These are phyloP conservation scores for Uropsilus gracilis DNA, from an alignment of 2,113 vertebrate species.

Conservation along the genomic window DNA sequence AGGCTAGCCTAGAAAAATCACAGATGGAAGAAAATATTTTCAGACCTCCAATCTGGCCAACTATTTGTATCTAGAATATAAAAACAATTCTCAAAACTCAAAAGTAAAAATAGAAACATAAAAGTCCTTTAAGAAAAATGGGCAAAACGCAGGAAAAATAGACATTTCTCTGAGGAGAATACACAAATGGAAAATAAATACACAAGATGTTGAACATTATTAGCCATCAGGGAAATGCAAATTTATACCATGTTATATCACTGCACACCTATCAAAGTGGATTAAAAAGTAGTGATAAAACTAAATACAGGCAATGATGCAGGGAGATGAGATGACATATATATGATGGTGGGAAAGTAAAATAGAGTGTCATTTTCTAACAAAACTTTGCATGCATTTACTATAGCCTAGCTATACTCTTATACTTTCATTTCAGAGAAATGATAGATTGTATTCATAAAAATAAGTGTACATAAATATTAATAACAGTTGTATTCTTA, in stretches of 20 bases:
- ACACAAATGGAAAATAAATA: not conserved
- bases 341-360: not conserved
- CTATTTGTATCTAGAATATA: not conserved
- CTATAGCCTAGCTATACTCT: not conserved
- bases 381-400: not conserved
- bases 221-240: not conserved
- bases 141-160: not conserved
- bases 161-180: not conserved
- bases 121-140: not conserved
- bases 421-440: not conserved
- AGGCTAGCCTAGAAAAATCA: not conserved
- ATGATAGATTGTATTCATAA: not conserved
- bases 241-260: not conserved
- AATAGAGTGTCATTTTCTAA: not conserved
- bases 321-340: not conserved
- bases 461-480: not conserved
- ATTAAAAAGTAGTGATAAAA: not conserved
- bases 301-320: not conserved
- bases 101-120: not conserved
- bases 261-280: not conserved
- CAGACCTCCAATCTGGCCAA: not conserved
- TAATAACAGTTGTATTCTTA: not conserved
- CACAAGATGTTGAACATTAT: not conserved
- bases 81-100: not conserved
- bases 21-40: not conserved